phyloP scores from a whole-genome alignment of 2,113 vertebrate genomes.

The Petrocephalus zakoni region DNA sequence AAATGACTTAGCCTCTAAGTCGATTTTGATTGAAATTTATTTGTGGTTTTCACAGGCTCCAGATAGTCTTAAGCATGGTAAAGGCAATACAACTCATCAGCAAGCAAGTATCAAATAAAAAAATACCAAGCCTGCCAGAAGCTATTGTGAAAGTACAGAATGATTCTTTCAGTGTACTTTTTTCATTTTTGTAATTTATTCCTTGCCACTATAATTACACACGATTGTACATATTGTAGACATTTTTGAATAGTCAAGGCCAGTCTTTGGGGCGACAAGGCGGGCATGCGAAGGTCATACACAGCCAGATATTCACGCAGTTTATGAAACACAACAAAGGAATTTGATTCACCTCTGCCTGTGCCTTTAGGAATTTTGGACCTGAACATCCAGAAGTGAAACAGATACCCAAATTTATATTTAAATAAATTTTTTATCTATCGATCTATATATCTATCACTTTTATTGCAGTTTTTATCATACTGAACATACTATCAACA shows the following conservation, averaged over 20 bases:
- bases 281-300: not conserved
- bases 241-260: not conserved
- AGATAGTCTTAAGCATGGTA: conserved; percentile 1
- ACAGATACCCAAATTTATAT: not conserved
- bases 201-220: not conserved
- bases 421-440: not conserved
- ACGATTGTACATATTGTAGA: not conserved
- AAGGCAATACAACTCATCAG: conserved; percentile 7
- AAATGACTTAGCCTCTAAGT: not conserved
- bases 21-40: conserved; percentile 11
- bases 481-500: not conserved
- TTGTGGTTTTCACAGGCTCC: conserved; percentile 9
- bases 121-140: not conserved
- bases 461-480: not conserved
- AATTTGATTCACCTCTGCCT: not conserved
- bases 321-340: not conserved
- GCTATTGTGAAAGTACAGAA: conserved; percentile 5
- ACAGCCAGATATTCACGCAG: not conserved
- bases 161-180: not conserved
- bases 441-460: not conserved
- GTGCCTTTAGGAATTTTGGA: not conserved
- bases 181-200: conserved; percentile 7
- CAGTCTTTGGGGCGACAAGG: not conserved
- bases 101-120: conserved; percentile 10
- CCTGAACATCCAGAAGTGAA: not conserved